Conservation (phyloP, 2,797 vertebrate genomes). For the Spondyliosoma cantharus region DNA sequence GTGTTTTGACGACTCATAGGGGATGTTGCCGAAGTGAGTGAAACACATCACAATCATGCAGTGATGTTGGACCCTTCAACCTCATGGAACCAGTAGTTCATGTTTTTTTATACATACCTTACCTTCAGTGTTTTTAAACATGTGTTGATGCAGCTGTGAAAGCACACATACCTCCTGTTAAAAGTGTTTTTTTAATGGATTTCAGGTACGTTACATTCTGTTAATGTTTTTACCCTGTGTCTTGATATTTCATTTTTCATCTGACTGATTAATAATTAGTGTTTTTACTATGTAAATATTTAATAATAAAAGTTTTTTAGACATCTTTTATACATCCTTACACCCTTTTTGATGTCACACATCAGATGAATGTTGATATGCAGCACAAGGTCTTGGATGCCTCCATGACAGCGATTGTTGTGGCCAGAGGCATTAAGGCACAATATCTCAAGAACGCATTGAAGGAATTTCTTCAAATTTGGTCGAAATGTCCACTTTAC, state of each 20-base stretch:
- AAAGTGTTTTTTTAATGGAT: background rate
- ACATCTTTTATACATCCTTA: background rate
- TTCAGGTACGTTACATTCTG: background rate
- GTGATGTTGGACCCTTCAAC: background rate
- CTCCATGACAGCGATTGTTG: too few relatives aligned
- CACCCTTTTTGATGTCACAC: background rate
- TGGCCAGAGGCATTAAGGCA: too few relatives aligned
- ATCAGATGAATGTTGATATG: background rate
- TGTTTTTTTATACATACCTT: conserved; percentile 3
- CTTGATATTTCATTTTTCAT: background rate
- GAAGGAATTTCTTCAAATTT: too few relatives aligned
- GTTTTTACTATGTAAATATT: conserved; percentile 27
- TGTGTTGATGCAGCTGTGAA: background rate
- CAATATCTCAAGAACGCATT: too few relatives aligned
- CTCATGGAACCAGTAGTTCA: background rate
- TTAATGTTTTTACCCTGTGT: background rate
- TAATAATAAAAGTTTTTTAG: conserved; percentile 21
- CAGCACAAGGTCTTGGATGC: background rate
- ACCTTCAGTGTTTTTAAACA: conserved; percentile 18
- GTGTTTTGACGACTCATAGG: conserved; percentile 85
- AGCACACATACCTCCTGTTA: background rate
- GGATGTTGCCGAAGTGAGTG: background rate
- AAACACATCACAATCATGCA: background rate
- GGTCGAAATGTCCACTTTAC: background rate
- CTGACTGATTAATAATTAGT: background rate